These are phyloP conservation scores for Sula dactylatra DNA, from an alignment of 2,113 vertebrate species.

Conservation along the genomic window DNA sequence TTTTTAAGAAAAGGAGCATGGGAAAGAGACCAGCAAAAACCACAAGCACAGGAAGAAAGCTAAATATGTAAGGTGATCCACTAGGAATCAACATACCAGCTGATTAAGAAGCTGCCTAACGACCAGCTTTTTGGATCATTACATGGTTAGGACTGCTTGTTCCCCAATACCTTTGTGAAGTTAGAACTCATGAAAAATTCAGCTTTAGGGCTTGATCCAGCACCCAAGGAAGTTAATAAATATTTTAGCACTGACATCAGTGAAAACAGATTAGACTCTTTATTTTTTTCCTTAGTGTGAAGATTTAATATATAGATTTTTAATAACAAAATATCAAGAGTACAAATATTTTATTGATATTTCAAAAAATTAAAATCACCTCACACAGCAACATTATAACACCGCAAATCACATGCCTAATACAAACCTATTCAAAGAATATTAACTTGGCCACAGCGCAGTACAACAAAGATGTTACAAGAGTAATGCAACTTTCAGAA, in stretches of 20 bases:
- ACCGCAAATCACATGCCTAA: background rate
- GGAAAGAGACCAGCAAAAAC: background rate
- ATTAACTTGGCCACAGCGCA: rapidly evolving
- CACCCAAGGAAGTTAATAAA: background rate
- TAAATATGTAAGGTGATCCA: background rate
- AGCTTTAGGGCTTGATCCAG: background rate
- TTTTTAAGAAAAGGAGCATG: background rate
- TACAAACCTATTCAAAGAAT: background rate
- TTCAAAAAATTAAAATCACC: background rate
- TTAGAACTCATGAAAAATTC: background rate
- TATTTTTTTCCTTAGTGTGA: background rate
- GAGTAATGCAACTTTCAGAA: background rate
- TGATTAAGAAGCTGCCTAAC: background rate
- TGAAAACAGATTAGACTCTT: background rate
- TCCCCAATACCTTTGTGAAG: background rate
- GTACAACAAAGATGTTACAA: background rate
- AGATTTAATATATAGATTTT: background rate
- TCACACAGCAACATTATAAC: background rate
- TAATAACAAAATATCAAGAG: background rate
- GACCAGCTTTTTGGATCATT: background rate
- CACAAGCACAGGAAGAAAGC: background rate
- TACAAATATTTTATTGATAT: background rate
- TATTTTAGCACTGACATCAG: background rate
- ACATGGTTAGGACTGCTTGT: background rate
- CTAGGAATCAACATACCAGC: background rate